Conservation (phyloP, 2,113 vertebrate species). For the Albula goreensis region DNA sequence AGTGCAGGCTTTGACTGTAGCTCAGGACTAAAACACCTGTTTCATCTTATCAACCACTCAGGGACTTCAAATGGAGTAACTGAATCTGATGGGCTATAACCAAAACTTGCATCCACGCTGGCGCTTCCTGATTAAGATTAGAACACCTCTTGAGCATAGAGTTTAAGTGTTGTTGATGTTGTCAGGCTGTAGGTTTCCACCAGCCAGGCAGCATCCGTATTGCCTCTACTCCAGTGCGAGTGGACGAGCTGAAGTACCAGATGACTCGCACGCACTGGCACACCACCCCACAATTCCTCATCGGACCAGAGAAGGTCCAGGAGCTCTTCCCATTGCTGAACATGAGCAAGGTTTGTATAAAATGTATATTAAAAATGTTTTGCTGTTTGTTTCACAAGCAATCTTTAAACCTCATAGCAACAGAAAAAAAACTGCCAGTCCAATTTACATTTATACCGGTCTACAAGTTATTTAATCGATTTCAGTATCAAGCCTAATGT, state of each 20-base stretch:
- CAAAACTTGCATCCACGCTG: too few species aligned
- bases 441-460: too few species aligned
- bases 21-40: too few species aligned
- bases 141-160: not conserved
- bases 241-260: conserved; percentile 95
- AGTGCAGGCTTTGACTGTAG: too few species aligned
- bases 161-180: conserved; percentile 2
- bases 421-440: too few species aligned
- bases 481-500: too few species aligned
- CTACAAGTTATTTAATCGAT: too few species aligned
- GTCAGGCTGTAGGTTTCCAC: conserved; percentile 90
- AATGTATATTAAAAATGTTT: not conserved
- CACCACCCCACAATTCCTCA: conserved; percentile 80
- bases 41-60: too few species aligned
- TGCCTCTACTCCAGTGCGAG: conserved; percentile 81
- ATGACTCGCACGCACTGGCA: conserved; percentile 91
- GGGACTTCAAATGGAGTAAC: too few species aligned
- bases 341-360: conserved; percentile 78
- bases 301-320: conserved; percentile 83
- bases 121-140: too few species aligned
- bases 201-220: conserved; percentile 93
- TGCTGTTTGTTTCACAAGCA: not conserved
- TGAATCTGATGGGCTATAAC: too few species aligned
- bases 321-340: conserved; percentile 90
- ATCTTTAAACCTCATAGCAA: not conserved